Base-by-base conservation (phyloP, 2,888 invertebrate genomes). In the Tanypteryx hageni region DNA sequence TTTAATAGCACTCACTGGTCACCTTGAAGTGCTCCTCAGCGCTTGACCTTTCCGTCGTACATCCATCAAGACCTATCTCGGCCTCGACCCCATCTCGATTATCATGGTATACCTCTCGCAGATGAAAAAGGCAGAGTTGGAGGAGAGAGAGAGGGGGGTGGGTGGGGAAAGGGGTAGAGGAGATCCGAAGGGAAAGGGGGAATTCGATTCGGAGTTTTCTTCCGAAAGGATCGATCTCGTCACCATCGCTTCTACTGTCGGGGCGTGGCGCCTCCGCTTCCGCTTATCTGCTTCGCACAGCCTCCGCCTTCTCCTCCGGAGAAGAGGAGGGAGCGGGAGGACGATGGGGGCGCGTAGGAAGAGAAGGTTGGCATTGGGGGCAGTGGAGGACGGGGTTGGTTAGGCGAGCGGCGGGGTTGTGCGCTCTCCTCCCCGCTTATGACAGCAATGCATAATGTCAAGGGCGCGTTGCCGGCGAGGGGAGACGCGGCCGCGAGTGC, bases 371-470 rank as follows among this genome's bases (percentile, higher is more conserved):
- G 27, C 76, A 76, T 76, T 27, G 76, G 76, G 76, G 76, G 22
- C 76, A 44, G 44, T 44, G 76, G 76, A 22, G 27, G 76, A 2
- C 22, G 27, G 27, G 76, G 76, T 76, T 27, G 76, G 27, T 27
- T 27, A 27, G 13, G 76, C 22, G 76, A 44, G 44, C 5, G 76
- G 22, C 76, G 44, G 44, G 44, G 44, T 44, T 22, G 76, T 76
- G 64, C 5, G n/a, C 64, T 22, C 11, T 9, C 22, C 22, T 22
- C 68, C 68, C 68, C 27, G 13, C 76, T 76, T 76, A 76, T 76
- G 68, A 68, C 68, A 68, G 68, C n/a, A 18, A 27, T 76, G 76
- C 76, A 76, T 76, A 76, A 76, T 76, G 76, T 76, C 76, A 76
- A 68, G 68, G 68, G 68, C 68, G 64, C 64, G 22, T n/a, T n/a